phyloP scores from a whole-genome alignment of 2,888 invertebrate genomes.

The Pammene aurita region DNA sequence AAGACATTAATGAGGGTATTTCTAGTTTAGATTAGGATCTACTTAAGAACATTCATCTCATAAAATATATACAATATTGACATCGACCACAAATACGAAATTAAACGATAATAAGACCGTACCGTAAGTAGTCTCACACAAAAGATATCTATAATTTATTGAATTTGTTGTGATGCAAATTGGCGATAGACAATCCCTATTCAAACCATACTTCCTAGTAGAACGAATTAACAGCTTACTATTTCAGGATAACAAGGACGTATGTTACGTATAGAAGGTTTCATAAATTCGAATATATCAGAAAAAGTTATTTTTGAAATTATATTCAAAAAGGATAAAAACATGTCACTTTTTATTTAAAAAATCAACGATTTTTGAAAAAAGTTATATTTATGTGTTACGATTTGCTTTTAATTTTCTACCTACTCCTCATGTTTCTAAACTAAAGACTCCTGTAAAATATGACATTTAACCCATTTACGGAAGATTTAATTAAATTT shows the following conservation, averaged over 20 bases:
- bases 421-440: too few species aligned
- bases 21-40: not conserved
- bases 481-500: too few species aligned
- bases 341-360: too few species aligned
- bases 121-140: conserved; percentile 8
- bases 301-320: too few species aligned
- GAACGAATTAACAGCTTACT: conserved; percentile 24
- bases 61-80: not conserved
- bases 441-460: too few species aligned
- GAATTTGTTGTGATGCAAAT: conserved; percentile 28
- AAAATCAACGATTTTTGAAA: too few species aligned
- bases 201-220: conserved; percentile 29
- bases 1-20: too few species aligned
- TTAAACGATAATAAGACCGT: not conserved
- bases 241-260: not conserved
- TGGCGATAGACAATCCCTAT: conserved; percentile 26
- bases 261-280: not conserved
- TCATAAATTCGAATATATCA: too few species aligned
- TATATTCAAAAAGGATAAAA: too few species aligned
- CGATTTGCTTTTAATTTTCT: too few species aligned
- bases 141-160: conserved; percentile 20
- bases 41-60: not conserved
- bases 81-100: not conserved
- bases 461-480: too few species aligned
- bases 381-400: too few species aligned